Conservation (phyloP, 2,113 vertebrate genomes). For the Hirundichthys speculiger region DNA sequence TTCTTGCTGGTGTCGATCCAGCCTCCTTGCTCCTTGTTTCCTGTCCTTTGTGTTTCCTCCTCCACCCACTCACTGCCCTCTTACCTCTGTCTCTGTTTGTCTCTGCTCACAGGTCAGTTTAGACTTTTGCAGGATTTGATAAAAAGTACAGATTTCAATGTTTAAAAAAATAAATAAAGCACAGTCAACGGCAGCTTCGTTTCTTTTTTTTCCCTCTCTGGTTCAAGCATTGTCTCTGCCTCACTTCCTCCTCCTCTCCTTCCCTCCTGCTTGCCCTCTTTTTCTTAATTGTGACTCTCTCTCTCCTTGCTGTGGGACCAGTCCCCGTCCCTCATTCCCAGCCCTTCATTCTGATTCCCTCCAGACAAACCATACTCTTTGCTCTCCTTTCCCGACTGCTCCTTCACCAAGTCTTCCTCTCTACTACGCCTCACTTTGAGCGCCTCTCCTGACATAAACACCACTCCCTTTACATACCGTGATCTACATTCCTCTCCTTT, state of each 20-base stretch:
- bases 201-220: too few relatives aligned
- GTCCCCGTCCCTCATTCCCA: slow-evolving; percentile 31
- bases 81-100: too few relatives aligned
- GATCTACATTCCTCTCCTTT: slow-evolving; percentile 14
- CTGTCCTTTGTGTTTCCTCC: too few relatives aligned
- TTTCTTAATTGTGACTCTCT: slow-evolving; percentile 34
- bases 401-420: slow-evolving; percentile 3
- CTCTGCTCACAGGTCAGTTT: too few relatives aligned
- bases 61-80: too few relatives aligned
- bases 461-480: background rate
- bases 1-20: too few relatives aligned
- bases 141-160: too few relatives aligned
- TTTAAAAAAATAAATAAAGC: too few relatives aligned
- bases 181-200: too few relatives aligned
- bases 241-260: background rate
- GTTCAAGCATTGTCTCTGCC: background rate
- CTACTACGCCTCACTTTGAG: background rate
- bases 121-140: too few relatives aligned
- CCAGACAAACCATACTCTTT: slow-evolving; percentile 11
- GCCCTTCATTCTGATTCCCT: slow-evolving; percentile 20
- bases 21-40: too few relatives aligned
- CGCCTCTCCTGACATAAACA: too few relatives aligned
- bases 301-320: slow-evolving; percentile 32
- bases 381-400: background rate
- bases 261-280: slow-evolving; percentile 13